Evolutionary conservation across 2,888 invertebrate genomes (phyloP).

Genomic region (Catotricha subobsoleta): DNA sequence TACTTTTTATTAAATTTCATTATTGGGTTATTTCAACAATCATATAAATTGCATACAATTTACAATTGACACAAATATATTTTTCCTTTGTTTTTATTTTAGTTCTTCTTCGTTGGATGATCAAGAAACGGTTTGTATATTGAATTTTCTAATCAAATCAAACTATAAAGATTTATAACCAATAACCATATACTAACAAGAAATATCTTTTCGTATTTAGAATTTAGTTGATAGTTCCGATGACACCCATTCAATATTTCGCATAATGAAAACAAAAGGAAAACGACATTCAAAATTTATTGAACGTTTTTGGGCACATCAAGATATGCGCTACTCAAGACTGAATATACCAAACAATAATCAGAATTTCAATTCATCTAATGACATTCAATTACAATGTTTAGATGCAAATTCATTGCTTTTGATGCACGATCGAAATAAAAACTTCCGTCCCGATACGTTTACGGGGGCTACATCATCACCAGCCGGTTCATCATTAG

Average conservation of each 20-base stretch:
- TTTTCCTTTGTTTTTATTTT: background rate
- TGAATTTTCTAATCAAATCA: too few relatives aligned
- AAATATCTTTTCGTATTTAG: too few relatives aligned
- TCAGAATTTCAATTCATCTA: constrained; percentile 12
- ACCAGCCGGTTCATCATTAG: constrained; percentile 43
- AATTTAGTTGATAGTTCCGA: too few relatives aligned
- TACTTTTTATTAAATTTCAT: too few relatives aligned
- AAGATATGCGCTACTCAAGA: constrained; percentile 22
- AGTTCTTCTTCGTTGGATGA: constrained; percentile 5
- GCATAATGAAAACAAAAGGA: constrained; percentile 22
- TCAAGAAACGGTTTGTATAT: background rate
- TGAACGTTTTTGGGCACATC: constrained; percentile 23
- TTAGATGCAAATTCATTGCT: constrained; percentile 37
- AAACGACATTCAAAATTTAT: constrained; percentile 22
- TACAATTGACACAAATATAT: background rate
- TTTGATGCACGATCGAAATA: constrained; percentile 16
- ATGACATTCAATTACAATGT: constrained; percentile 40
- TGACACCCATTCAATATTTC: constrained; percentile 16
- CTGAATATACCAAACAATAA: constrained; percentile 14
- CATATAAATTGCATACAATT: background rate
- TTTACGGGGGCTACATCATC: constrained; percentile 17
- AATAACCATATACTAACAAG: too few relatives aligned
- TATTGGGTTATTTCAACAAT: background rate
- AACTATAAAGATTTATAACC: too few relatives aligned
- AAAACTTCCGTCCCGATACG: background rate